These are phyloP conservation scores for Nomada fabriciana DNA, from an alignment of 2,888 invertebrate genomes.

Conservation along the genomic window DNA sequence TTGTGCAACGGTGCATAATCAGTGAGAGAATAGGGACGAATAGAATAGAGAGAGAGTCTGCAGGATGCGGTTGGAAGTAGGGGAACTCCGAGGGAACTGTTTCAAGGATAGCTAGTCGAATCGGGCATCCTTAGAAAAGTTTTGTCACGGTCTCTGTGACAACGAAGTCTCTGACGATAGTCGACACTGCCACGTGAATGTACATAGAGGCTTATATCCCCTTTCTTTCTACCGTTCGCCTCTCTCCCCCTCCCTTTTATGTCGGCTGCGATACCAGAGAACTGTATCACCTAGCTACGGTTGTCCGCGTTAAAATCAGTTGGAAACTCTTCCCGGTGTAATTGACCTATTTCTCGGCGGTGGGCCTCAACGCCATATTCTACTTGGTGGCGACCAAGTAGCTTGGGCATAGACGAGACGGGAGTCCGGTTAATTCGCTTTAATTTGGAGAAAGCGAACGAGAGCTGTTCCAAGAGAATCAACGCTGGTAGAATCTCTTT, in stretches of 20 bases:
- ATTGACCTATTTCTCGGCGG: conserved; percentile 45
- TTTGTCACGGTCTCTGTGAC: neutral
- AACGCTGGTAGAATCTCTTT: neutral
- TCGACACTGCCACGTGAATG: too few species aligned
- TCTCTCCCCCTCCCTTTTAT: neutral
- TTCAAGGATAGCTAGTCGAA: conserved; percentile 52
- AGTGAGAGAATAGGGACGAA: conserved; percentile 7
- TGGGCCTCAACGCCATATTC: conserved; percentile 41
- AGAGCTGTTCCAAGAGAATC: neutral
- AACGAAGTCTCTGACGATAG: neutral
- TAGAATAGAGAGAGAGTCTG: conserved; percentile 21
- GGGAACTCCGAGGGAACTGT: conserved; percentile 25
- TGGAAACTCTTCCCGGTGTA: conserved; percentile 36
- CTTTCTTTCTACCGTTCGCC: neutral
- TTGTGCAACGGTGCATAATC: conserved; percentile 40
- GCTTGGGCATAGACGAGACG: conserved; percentile 6
- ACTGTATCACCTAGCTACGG: conserved; percentile 9
- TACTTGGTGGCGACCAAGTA: conserved; percentile 18
- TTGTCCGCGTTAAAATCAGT: conserved; percentile 42
- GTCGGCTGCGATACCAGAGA: conserved; percentile 10
- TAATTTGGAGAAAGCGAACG: conserved; percentile 15
- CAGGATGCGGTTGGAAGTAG: conserved; percentile 2
- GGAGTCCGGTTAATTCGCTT: conserved; percentile 39
- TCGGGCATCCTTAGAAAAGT: conserved; percentile 39
- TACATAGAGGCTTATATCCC: too few species aligned